Evolutionary conservation across 2,888 invertebrate genomes (phyloP).

Genomic region (Melipona beecheii): DNA sequence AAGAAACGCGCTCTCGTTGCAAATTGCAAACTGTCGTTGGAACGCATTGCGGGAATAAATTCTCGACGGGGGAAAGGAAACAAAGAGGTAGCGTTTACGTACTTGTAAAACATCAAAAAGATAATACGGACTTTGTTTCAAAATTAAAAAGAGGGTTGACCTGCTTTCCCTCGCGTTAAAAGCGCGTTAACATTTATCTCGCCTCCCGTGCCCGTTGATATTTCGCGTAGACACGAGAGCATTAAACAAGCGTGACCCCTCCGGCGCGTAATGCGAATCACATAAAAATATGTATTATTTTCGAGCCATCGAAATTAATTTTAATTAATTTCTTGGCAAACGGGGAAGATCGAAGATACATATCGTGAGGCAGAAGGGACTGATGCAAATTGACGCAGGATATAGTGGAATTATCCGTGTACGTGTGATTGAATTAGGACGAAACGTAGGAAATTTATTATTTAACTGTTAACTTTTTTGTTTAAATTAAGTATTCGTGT

Average conservation of each 20-base stretch:
- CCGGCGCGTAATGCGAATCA: not conserved
- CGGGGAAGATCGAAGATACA: not conserved
- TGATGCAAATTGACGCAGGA: not conserved
- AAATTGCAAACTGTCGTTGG: too few species aligned
- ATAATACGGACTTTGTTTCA: not conserved
- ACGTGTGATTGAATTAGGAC: too few species aligned
- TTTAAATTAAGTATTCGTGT: too few species aligned
- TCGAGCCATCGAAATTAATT: not conserved
- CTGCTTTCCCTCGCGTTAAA: not conserved
- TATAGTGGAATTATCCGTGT: too few species aligned
- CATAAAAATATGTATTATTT: not conserved
- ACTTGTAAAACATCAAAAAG: not conserved
- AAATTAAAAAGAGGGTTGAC: not conserved
- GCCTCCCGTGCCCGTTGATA: not conserved
- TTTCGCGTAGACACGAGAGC: not conserved
- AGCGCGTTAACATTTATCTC: conserved; percentile 3
- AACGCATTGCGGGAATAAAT: not conserved
- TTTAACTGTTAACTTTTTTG: too few species aligned
- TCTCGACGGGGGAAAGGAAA: not conserved
- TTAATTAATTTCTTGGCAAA: not conserved
- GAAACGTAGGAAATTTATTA: too few species aligned
- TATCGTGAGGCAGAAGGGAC: not conserved
- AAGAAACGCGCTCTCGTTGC: not conserved
- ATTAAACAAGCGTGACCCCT: not conserved
- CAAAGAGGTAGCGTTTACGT: not conserved